Conservation (phyloP, 2,113 vertebrate species). For the Rhea americana region DNA sequence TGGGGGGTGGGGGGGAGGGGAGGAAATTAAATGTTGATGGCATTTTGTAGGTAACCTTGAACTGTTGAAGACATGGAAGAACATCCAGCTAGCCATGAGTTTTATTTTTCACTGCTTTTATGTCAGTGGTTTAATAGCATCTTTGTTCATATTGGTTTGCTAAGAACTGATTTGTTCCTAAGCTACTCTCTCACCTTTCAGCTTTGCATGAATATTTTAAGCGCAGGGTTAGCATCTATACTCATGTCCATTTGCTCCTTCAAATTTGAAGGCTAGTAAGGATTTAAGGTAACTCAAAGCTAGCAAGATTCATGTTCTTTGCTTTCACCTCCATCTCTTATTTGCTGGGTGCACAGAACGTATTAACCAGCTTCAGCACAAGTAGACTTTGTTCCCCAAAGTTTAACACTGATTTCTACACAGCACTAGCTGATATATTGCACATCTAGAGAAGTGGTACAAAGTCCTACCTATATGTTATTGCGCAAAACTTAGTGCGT, state of each 20-base stretch:
- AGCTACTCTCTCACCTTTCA: neutral
- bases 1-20: neutral
- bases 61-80: neutral
- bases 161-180: neutral
- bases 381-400: neutral
- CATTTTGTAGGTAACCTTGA: conserved; percentile 7
- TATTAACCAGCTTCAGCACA: neutral
- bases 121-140: neutral
- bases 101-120: conserved; percentile 11
- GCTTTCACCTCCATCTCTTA: neutral
- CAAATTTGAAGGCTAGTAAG: conserved; percentile 20
- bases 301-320: neutral
- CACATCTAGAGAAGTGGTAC: no score
- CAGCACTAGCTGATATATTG: no score
- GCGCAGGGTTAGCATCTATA: conserved; percentile 13
- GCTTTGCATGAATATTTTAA: conserved; percentile 14
- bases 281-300: neutral
- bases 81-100: neutral
- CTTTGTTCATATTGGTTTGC: neutral
- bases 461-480: conserved; percentile 44
- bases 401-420: neutral
- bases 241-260: conserved; percentile 1
- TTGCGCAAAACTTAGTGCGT: conserved; percentile 30
- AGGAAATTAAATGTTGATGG: neutral
- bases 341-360: neutral